phyloP scores from a whole-genome alignment of 2,797 vertebrate genomes.

The Channa striata region DNA sequence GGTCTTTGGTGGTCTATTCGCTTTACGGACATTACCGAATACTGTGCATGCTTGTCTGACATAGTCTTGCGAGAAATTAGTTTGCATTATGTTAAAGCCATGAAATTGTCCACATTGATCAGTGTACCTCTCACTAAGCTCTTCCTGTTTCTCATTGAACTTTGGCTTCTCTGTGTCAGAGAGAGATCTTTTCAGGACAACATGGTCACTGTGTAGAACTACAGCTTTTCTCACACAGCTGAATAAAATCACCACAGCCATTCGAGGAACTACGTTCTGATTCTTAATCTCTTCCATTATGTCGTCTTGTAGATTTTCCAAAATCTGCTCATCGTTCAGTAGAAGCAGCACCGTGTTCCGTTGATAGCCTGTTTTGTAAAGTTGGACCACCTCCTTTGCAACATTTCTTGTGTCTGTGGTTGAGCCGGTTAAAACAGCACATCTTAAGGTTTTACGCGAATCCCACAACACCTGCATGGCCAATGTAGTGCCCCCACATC shows the following conservation, averaged over 20 bases:
- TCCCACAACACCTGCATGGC: slow-evolving; percentile 70
- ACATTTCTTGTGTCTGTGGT: neutral
- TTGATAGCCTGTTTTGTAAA: slow-evolving; percentile 13
- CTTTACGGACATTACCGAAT: neutral
- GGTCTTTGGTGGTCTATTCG: neutral
- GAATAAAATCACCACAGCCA: slow-evolving; percentile 29
- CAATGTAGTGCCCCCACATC: slow-evolving; percentile 65
- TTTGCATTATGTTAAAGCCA: slow-evolving; percentile 56
- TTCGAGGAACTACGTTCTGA: accelerated
- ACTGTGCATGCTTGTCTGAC: neutral
- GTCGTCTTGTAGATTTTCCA: neutral
- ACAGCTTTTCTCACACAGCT: slow-evolving; percentile 26
- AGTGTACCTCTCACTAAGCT: neutral
- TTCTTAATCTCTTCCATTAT: neutral
- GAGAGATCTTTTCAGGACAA: neutral
- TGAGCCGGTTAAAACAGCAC: slow-evolving; percentile 43
- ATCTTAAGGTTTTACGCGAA: slow-evolving; percentile 46
- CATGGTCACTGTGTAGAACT: accelerated
- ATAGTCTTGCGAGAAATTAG: slow-evolving; percentile 17
- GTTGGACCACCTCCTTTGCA: slow-evolving; percentile 19
- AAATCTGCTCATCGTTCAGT: slow-evolving; percentile 4
- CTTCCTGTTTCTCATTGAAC: neutral
- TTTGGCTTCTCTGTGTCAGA: neutral
- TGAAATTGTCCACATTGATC: neutral
- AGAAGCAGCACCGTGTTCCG: slow-evolving; percentile 46